Evolutionary conservation across 2,113 vertebrate genomes (phyloP), one percentile per base, ranked within the genome.

Genomic region (Tichodroma muraria): DNA sequence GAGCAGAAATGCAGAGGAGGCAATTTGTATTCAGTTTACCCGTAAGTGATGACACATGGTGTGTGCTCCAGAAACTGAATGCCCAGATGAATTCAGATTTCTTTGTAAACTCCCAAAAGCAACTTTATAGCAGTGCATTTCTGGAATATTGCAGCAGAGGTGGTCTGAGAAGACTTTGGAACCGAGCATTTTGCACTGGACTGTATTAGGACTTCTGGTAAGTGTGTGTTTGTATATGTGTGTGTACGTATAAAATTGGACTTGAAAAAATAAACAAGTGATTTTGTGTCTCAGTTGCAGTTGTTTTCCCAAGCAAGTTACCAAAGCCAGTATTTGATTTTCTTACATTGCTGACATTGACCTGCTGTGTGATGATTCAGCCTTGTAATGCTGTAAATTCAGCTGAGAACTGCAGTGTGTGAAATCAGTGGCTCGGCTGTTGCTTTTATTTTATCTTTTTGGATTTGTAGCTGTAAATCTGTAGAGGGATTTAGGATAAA

Each of bases 1-100:
- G 47, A 40, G 56, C 54, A 92, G 89, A 89, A 93, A 38, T 73
- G 92, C 94, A 89, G 89, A 82, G 85, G 54, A 59, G 47, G 94
- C 91, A 66, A 6, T 88, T 82, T 85, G 81, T 88, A 24, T 77
- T 85, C 87, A 88, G 89, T 77, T 72, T 80, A 57, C 50, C 79
- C 16, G 3, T 77, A 38, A 80, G 70, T 31, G 88, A 40, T 94
- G 89, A 93, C 94, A 95, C 79, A 17, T 77, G 77, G 64, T 69
- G 64, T 80, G n/a, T 56, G 88, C 78, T 93, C 64, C 63, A 70
- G 85, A 90, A 90, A 40, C 64, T 17, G 78, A 59, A 33, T 87
- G 78, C 89, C 81, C 84, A 59, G 84, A 72, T 76, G 64, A 93
- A 64, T 73, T 95, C 68, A 15, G 42, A 57, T 83, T 85, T 69